phyloP scores from a whole-genome alignment of 2,113 vertebrate genomes.

The Marmota monax region DNA sequence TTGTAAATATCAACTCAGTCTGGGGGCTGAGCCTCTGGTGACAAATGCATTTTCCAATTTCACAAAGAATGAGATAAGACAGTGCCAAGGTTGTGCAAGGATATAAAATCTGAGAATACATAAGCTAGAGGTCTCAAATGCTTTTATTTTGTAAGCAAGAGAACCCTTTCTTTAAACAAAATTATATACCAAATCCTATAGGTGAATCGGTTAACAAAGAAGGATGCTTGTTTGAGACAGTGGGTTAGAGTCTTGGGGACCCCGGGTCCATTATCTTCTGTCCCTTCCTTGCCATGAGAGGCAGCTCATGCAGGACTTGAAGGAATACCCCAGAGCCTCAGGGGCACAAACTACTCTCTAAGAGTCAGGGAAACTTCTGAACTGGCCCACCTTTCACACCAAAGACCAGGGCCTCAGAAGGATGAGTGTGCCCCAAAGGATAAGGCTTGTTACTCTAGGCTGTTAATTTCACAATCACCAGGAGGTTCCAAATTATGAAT shows the following conservation, averaged over 20 bases:
- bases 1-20: conserved; percentile 37
- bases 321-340: background rate
- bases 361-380: background rate
- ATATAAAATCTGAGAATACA: background rate
- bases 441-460: background rate
- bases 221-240: background rate
- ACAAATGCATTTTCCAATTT: conserved; percentile 60
- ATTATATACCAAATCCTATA: background rate
- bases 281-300: background rate
- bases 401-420: background rate
- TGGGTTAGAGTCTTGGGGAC: background rate
- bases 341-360: background rate
- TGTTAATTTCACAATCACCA: background rate
- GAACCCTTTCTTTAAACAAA: background rate
- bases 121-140: conserved; percentile 24
- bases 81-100: conserved; percentile 41
- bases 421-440: background rate
- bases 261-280: background rate
- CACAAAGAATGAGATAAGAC: conserved; percentile 61
- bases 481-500: background rate
- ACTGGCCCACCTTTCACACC: background rate
- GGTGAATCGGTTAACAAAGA: background rate
- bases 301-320: background rate
- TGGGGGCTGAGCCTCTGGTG: background rate
- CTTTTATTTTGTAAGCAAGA: background rate